Conservation (phyloP, 1,140 invertebrate species). For the Mamestra configurata region DNA sequence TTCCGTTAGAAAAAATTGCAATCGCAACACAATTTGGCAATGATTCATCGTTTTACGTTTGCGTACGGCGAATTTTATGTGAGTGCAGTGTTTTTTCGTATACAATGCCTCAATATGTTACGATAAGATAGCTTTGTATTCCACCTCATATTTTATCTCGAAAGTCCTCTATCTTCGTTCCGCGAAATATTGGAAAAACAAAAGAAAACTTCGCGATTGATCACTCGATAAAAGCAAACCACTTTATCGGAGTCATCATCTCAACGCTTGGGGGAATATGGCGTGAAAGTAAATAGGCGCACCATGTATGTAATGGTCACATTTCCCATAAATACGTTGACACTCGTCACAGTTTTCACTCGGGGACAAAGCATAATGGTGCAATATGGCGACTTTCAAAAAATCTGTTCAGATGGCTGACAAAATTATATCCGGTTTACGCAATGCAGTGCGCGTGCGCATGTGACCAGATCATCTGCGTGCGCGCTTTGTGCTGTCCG, state of each 20-base stretch:
- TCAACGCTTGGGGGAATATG: slow-evolving; percentile 35
- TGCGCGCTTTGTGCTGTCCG: slow-evolving; percentile 45
- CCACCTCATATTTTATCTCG: not conserved
- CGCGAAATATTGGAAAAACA: slow-evolving; percentile 1
- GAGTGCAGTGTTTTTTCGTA: slow-evolving; percentile 18
- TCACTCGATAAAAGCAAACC: not conserved
- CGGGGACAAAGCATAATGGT: slow-evolving; percentile 43
- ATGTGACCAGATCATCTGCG: slow-evolving; percentile 48
- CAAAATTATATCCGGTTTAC: slow-evolving; percentile 69
- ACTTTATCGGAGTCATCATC: slow-evolving; percentile 39
- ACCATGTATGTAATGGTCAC: slow-evolving; percentile 43
- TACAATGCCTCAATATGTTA: slow-evolving; percentile 1
- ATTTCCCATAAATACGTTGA: slow-evolving; percentile 42
- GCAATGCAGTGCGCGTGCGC: slow-evolving; percentile 60
- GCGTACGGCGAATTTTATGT: slow-evolving; percentile 7
- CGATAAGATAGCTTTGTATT: not conserved
- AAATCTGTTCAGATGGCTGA: slow-evolving; percentile 41
- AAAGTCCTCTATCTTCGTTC: slow-evolving; percentile 1
- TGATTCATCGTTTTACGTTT: slow-evolving; percentile 44
- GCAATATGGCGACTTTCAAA: slow-evolving; percentile 48
- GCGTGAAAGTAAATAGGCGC: slow-evolving; percentile 45
- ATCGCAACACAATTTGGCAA: slow-evolving; percentile 16
- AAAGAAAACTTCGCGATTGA: slow-evolving; percentile 15
- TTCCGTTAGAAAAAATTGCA: slow-evolving; percentile 44
- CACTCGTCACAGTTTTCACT: slow-evolving; percentile 48